A percentile compares a stretch with the other conserved stretches of the same genome.
Conservation (phyloP, 1,140 invertebrate genomes). For the Notospermus geniculatus region DNA sequence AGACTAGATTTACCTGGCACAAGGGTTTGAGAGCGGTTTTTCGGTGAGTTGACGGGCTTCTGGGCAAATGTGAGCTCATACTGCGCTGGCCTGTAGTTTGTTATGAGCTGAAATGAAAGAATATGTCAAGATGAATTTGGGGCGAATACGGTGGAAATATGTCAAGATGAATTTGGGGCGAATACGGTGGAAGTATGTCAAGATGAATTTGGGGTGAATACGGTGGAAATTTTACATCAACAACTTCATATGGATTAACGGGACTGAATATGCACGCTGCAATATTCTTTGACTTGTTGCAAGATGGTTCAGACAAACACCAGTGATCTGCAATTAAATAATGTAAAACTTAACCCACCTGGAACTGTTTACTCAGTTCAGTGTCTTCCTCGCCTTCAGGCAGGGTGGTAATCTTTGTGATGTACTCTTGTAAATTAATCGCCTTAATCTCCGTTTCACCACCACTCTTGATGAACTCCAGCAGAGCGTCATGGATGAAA, state of each 20-base stretch:
- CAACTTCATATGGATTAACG: too few species aligned
- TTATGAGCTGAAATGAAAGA: constrained; percentile 67
- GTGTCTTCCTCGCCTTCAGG: constrained; percentile 15
- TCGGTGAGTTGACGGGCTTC: constrained; percentile 79
- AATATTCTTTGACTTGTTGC: too few species aligned
- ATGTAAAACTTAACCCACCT: constrained; percentile 18
- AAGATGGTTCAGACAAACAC: too few species aligned
- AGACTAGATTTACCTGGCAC: constrained; percentile 68
- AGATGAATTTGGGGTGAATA: too few species aligned
- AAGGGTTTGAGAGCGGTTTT: constrained; percentile 78
- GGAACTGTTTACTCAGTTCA: constrained; percentile 23
- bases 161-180: too few species aligned
- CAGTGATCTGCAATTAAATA: too few species aligned
- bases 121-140: too few species aligned
- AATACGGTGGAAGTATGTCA: too few species aligned
- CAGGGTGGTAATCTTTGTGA: constrained; percentile 15
- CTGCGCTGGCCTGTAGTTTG: constrained; percentile 80
- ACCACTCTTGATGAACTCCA: constrained; percentile 89
- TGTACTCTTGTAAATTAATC: constrained; percentile 13
- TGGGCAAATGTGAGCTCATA: constrained; percentile 81
- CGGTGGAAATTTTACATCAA: too few species aligned
- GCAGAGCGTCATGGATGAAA: constrained; percentile 90
- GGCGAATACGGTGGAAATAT: too few species aligned
- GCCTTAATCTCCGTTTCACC: constrained; percentile 78
- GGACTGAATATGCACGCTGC: too few species aligned